Evolutionary conservation across 2,797 vertebrate genomes (phyloP).

Genomic region (Myotis daubentonii): DNA sequence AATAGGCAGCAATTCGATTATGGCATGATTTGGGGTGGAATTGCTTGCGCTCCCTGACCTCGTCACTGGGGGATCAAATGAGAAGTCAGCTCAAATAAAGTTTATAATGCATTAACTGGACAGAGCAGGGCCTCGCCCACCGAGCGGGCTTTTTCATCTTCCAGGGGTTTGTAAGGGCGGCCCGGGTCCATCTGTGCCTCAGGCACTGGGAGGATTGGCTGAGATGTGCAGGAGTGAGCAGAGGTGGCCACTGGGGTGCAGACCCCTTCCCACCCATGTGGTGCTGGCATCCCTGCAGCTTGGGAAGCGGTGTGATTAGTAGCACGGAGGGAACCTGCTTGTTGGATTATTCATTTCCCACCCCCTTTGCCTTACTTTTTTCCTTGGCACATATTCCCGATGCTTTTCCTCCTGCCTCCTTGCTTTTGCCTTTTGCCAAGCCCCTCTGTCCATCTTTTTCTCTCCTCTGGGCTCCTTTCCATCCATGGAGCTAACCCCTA

Average conservation of each 20-base stretch:
- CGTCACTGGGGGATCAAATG: constrained; percentile 90
- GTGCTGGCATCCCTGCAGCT: constrained; percentile 86
- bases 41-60: constrained; percentile 91
- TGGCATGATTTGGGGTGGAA: constrained; percentile 91
- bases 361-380: constrained; percentile 84
- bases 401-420: constrained; percentile 76
- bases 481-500: constrained; percentile 87
- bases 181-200: constrained; percentile 88
- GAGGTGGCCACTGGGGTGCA: constrained; percentile 86
- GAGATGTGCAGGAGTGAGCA: constrained; percentile 87
- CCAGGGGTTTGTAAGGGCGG: constrained; percentile 86
- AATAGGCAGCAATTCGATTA: constrained; percentile 93
- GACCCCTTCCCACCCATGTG: constrained; percentile 87
- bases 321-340: constrained; percentile 90
- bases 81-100: constrained; percentile 94
- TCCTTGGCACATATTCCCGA: constrained; percentile 82
- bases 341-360: constrained; percentile 93
- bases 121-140: constrained; percentile 85
- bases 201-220: constrained; percentile 88
- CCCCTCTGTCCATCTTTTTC: constrained; percentile 53
- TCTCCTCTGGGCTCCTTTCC: constrained; percentile 66
- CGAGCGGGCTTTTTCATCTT: constrained; percentile 86
- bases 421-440: constrained; percentile 66
- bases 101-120: constrained; percentile 92
- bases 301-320: constrained; percentile 90